phyloP scores from a whole-genome alignment of 2,797 vertebrate genomes.

The Mycteria americana region DNA sequence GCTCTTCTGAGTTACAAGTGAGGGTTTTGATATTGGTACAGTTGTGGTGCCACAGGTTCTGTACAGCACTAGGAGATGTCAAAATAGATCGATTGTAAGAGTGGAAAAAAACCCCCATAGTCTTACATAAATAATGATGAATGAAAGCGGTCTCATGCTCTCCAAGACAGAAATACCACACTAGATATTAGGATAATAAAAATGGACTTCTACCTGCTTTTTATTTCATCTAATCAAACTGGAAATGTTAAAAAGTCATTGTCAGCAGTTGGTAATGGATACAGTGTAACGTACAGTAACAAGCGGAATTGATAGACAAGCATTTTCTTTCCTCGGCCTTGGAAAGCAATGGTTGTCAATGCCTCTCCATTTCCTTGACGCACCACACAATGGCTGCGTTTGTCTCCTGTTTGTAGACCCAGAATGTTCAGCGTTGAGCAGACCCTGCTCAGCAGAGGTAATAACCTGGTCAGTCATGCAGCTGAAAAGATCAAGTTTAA shows the following conservation, averaged over 20 bases:
- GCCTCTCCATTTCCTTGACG: slow-evolving; percentile 71
- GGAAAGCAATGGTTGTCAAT: slow-evolving; percentile 67
- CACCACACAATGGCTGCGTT: slow-evolving; percentile 80
- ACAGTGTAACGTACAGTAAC: slow-evolving; percentile 39
- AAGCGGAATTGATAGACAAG: slow-evolving; percentile 34
- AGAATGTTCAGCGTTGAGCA: slow-evolving; percentile 75
- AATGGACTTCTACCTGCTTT: not conserved
- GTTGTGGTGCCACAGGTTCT: not conserved
- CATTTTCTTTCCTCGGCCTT: slow-evolving; percentile 2
- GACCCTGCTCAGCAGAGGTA: slow-evolving; percentile 83
- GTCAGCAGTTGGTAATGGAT: slow-evolving; percentile 33
- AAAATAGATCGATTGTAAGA: not conserved
- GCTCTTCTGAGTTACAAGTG: not conserved
- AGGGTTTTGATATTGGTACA: not conserved
- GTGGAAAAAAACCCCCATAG: rapidly evolving
- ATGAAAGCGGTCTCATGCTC: not conserved
- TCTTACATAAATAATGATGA: not conserved
- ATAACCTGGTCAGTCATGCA: slow-evolving; percentile 92
- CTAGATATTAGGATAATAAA: not conserved
- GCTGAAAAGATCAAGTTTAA: slow-evolving; percentile 88
- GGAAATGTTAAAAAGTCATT: slow-evolving; percentile 22
- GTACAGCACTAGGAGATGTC: not conserved
- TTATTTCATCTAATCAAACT: not conserved
- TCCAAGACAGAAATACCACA: not conserved
- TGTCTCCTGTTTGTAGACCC: slow-evolving; percentile 83